Evolutionary conservation across 2,113 vertebrate species (phyloP).

Genomic region (Hyaena hyaena): DNA sequence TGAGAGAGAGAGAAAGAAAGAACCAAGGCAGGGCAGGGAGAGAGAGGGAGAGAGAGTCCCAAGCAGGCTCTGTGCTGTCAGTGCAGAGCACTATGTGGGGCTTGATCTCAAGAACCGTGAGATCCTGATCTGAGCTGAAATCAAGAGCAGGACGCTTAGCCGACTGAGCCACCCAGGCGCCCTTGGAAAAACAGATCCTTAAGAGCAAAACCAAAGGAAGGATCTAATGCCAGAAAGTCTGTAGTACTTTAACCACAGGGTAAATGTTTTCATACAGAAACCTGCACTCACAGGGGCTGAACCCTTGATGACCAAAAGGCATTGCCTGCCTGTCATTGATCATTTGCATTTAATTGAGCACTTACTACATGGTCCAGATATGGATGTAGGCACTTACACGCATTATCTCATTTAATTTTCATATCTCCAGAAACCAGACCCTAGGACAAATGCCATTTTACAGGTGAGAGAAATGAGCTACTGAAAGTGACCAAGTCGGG

Average conservation of each 20-base stretch:
- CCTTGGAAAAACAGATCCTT: background rate
- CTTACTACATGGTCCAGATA: background rate
- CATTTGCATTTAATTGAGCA: background rate
- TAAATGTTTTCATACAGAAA: background rate
- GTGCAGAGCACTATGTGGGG: no score
- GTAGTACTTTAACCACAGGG: background rate
- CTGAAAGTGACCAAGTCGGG: background rate
- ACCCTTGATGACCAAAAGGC: background rate
- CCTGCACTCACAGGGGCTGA: background rate
- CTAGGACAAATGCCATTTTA: background rate
- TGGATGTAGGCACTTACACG: background rate
- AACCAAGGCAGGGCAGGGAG: no score
- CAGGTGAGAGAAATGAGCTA: background rate
- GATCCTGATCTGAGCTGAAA: no score
- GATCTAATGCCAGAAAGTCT: background rate
- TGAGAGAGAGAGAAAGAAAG: no score
- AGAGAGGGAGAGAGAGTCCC: no score
- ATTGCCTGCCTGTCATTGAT: background rate
- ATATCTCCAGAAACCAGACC: background rate
- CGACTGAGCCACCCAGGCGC: no score
- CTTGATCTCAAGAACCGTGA: no score
- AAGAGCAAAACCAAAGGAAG: background rate
- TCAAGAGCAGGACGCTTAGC: no score
- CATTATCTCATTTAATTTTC: background rate
- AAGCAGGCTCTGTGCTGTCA: no score